These are phyloP conservation scores for Orius laevigatus DNA, from an alignment of 1,140 invertebrate species.

Conservation along the genomic window DNA sequence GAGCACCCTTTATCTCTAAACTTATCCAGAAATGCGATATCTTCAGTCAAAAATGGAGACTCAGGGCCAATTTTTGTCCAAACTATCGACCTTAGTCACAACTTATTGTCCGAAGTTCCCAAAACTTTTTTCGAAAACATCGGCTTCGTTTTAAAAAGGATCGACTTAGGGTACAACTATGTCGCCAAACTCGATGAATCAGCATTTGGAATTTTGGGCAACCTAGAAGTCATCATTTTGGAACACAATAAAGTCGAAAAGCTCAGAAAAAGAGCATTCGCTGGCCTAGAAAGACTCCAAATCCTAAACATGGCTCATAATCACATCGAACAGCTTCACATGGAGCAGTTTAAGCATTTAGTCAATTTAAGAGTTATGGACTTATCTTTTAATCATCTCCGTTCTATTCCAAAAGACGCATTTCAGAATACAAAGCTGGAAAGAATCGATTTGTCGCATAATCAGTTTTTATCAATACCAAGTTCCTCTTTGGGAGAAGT, in stretches of 20 bases:
- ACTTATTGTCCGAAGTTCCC: conserved; percentile 45
- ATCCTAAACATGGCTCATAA: conserved; percentile 67
- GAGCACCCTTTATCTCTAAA: conserved; percentile 45
- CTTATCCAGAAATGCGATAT: conserved; percentile 38
- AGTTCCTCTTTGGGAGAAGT: conserved; percentile 51
- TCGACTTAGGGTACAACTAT: conserved; percentile 55
- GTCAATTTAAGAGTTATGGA: conserved; percentile 56
- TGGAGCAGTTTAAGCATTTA: conserved; percentile 64
- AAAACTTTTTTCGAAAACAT: conserved; percentile 40
- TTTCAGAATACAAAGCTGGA: conserved; percentile 64
- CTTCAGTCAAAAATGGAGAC: conserved; percentile 36
- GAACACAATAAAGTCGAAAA: conserved; percentile 53
- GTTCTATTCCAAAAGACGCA: conserved; percentile 56
- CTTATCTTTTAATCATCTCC: conserved; percentile 55
- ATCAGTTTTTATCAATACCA: conserved; percentile 58
- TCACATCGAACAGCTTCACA: conserved; percentile 53
- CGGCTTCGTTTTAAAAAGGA: conserved; percentile 40
- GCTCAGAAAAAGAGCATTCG: conserved; percentile 56
- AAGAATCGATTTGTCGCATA: conserved; percentile 59
- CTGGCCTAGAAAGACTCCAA: conserved; percentile 51
- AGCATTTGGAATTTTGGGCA: conserved; percentile 48
- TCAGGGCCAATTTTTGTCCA: conserved; percentile 32
- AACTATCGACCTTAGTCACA: conserved; percentile 51
- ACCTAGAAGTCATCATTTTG: conserved; percentile 55
- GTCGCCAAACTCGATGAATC: conserved; percentile 49